Conservation (phyloP, 64 coral and sea anemone species). For the Pachyseris speciosa region DNA sequence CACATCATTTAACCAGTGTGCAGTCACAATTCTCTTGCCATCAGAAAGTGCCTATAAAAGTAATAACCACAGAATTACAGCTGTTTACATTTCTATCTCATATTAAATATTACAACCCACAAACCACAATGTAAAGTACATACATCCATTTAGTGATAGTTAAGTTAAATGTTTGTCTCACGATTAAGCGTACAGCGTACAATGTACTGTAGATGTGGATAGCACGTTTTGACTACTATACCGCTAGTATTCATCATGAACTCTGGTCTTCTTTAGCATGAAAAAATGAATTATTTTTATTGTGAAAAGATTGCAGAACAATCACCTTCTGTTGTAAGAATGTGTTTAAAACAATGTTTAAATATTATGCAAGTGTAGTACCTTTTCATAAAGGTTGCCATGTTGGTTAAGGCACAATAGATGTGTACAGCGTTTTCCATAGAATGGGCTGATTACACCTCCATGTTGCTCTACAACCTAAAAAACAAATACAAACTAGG, state of each 20-base stretch:
- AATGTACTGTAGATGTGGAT: no score
- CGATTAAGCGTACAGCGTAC: no score
- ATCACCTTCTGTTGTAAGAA: no score
- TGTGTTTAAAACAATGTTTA: no score
- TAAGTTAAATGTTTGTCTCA: no score
- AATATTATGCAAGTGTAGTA: not conserved
- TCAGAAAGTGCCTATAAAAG: constrained; percentile 78
- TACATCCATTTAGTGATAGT: no score
- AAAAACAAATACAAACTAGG: not conserved
- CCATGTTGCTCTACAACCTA: constrained; percentile 95
- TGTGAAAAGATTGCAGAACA: no score
- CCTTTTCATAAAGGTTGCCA: constrained; percentile 73
- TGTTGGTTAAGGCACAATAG: constrained; percentile 81
- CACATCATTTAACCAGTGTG: constrained; percentile 98
- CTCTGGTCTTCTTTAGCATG: no score
- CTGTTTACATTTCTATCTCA: not conserved
- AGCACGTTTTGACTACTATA: no score
- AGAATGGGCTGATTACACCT: constrained; percentile 70
- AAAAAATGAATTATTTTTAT: no score
- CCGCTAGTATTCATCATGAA: no score
- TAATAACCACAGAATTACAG: not conserved
- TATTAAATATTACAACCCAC: not conserved
- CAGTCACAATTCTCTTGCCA: constrained; percentile 88
- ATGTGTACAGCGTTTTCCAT: constrained; percentile 76
- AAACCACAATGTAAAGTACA: not conserved